Evolutionary conservation across 1,140 invertebrate genomes (phyloP), one percentile per base, ranked within the genome.

Genomic region (Littorina saxatilis): DNA sequence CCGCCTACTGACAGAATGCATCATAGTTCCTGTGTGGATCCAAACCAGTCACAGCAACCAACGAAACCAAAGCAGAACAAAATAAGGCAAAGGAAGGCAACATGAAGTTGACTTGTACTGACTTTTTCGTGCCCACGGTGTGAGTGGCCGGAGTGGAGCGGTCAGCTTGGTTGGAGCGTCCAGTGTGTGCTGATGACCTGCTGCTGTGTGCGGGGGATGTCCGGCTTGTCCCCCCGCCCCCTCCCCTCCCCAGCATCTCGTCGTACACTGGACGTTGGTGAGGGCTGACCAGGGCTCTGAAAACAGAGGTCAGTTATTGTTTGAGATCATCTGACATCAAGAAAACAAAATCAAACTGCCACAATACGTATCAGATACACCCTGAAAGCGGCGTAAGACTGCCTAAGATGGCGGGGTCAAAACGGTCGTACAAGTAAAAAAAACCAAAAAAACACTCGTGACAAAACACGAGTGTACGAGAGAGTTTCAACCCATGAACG

Each of bases 241-340:
- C 27, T 32, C 52, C 40, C 68, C 32, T 39, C 74, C 58, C 63
- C 50, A 81, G 70, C 47, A 84, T 58, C 37, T 84, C 84, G 82
- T 91, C 89, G 85, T 90, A 91, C 76, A 84, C 37, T 13, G 81
- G 32, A 37, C 89, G 77, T 66, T 91, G 89, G 23, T 85, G 68
- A 13, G 88, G 85, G n/a, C 89, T 90, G 74, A 91, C 89, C 78
- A 91, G 89, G 32, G 85, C 87, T 68, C 90, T 91, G 83, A 43
- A n/a, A 4, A 27, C 15, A 23, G 32, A 68, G 61, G 27, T 32
- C 23, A 32, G 27, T 66, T 11, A 9, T 66, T 23, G 23, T n/a
- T 7, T n/a, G 55, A 7, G 0, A 61, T 1, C 55, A 27, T 61
- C 55, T 20, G 23, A 23, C 55, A 27, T 61, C 20, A 20, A 7